Evolutionary conservation across 2,888 invertebrate genomes (phyloP), one percentile per base, ranked within the genome.

Genomic region (Germaria angustata): DNA sequence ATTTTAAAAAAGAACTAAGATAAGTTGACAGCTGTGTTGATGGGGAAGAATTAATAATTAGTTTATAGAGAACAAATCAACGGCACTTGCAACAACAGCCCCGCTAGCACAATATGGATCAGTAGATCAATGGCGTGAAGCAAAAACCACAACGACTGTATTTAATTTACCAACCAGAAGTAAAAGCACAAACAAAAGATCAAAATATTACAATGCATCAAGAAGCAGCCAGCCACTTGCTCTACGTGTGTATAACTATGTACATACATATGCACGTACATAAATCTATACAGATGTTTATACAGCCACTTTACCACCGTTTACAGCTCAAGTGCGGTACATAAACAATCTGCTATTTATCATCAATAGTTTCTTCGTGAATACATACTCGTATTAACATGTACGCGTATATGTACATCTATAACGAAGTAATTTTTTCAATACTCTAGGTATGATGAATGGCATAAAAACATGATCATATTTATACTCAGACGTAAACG

Each of bases 81-180:
- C 55, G 46, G 24, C 39, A 69, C 17, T 61, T 9, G 13, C 59
- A 41, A 13, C 34, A 69, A 39, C 24, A 49, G 24, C 57, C 41
- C 36, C 46, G 51, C 20, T 59, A 57, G 49, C 44, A 79, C 83
- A 81, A 86, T 86, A 85, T 86, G 85, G 86, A 86, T 86, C 87
- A 87, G 86, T 87, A 84, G 87, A 87, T 86, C 87, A 87, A 85
- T 86, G 85, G 85, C 85, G 84, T 84, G 81, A 78, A 84, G 80
- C 82, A 66, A 76, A 72, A 76, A 63, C 63, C 22, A 49, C 72
- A 55, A 73, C 71, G 61, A 15, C 66, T 57, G 72, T 28, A 36
- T 55, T 34, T 66, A 20, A 55, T 20, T 55, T 51, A 59, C n/a
- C 46, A 46, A 61, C 46, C 53, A 49, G 15, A 61, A 41, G 65